Evolutionary conservation across 2,797 vertebrate genomes (phyloP), one percentile per base, ranked within the genome.

Genomic region (Epinephelus coioides): DNA sequence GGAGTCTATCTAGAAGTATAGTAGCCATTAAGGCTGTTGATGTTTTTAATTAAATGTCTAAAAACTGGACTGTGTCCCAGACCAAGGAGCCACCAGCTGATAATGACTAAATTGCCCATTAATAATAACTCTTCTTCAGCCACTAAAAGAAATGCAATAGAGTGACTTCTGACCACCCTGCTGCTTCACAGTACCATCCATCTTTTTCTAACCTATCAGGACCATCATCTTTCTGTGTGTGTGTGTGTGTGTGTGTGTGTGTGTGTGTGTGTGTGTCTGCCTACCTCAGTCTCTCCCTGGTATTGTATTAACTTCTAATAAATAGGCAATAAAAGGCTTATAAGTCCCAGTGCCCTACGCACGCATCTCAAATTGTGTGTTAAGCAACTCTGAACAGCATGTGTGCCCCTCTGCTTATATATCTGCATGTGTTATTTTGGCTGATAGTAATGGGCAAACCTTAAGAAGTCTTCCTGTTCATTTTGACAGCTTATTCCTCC

Each of bases 251-350:
- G 27, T 18, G 1, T n/a, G 27, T 30, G 27, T 18, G 27, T 18
- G 1, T n/a, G 27, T 30, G 27, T 18, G 27, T 14, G 1, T 38
- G 14, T 56, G 43, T 38, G 2, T n/a, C 38, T 62, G 60, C 54
- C 47, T 5, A 9, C 43, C 47, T 40, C 18, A 6, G 0, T 3
- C 50, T 72, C 64, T 83, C 76, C 25, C 23, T 64, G 71, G 38
- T 60, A 30, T 54, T 62, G 15, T 71, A 43, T 78, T 57, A 65
- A 69, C 30, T 59, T 49, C 62, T 78, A 88, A 85, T 80, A 81
- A 85, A 85, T 51, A 70, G 69, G 64, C 46, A 83, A 78, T 80
- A 75, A 83, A 84, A 53, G 12, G 34, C 23, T 49, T 53, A 47
- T 13, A 76, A 59, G 54, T 67, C 71, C 65, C 81, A 50, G 30